phyloP scores from a whole-genome alignment of 1,140 invertebrate genomes.

The Macrotrachela quadricornifera region DNA sequence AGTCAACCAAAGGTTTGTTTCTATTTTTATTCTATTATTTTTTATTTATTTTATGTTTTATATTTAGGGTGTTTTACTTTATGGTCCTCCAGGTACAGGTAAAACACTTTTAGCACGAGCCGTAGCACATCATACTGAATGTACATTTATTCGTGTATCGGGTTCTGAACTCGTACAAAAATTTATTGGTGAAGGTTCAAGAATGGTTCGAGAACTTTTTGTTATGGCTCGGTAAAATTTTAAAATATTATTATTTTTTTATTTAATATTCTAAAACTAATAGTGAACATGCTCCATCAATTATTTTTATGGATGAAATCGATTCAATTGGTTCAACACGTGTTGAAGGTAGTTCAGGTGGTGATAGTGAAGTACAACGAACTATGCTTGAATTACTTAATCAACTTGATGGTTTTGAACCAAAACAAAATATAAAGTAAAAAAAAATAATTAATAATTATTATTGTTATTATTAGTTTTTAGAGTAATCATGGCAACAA shows the following conservation, averaged over 20 bases:
- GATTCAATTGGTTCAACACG: conserved; percentile 97
- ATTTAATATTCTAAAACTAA: no score
- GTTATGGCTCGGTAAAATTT: conserved; percentile 75
- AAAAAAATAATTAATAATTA: conserved; percentile 32
- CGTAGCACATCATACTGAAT: conserved; percentile 97
- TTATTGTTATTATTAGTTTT: conserved; percentile 5
- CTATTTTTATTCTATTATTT: no score
- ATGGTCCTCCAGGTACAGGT: conserved; percentile 87
- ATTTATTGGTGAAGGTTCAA: conserved; percentile 96
- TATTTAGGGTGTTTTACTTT: conserved; percentile 59
- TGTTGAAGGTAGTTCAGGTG: conserved; percentile 88
- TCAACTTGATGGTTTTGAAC: conserved; percentile 96
- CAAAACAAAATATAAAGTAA: conserved; percentile 89
- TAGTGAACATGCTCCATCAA: conserved; percentile 84
- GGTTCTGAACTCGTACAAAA: conserved; percentile 98
- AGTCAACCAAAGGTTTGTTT: conserved; percentile 64
- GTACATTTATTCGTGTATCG: conserved; percentile 94
- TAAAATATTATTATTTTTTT: no score
- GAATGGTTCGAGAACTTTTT: conserved; percentile 96
- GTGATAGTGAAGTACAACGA: conserved; percentile 91
- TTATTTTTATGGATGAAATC: conserved; percentile 99
- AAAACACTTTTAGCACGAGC: conserved; percentile 90
- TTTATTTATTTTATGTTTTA: no score
- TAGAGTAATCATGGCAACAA: conserved; percentile 92
- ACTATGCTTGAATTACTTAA: conserved; percentile 98